Base-by-base conservation (phyloP, 2,888 invertebrate genomes). In the Cephonodes hylas region DNA sequence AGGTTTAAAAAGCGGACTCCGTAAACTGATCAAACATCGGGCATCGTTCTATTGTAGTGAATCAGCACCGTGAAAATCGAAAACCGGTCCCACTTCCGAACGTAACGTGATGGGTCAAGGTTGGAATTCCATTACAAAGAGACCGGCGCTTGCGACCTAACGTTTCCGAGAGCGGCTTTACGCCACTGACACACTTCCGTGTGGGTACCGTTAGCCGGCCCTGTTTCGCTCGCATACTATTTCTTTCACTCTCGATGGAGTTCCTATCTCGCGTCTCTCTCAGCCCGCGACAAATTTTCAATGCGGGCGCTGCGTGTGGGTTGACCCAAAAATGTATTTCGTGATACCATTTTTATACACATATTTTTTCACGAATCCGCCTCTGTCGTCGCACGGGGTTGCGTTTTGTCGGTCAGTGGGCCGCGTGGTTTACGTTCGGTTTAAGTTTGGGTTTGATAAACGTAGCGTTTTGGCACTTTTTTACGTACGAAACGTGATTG, bases 131-230 rank as follows among this genome's bases (percentile, higher is more conserved):
- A 75, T 71, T 70, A 69, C 64, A 68, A 67, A 58, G 60, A 44
- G 61, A 58, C 59, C 60, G 81, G 73, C 80, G 77, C 70, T 87
- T 91, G 80, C 84, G 83, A 77, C 88, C 80, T 79, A 77, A 74
- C 76, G 75, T 68, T 72, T 73, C 72, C 76, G 73, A 72, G 73
- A 73, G 69, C 60, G 70, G 73, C 74, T 88, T 87, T 88, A 91
- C 89, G 91, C 91, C 84, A 91, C 89, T 93, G 92, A 93, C 93
- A 93, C 85, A 93, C 91, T 91, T 93, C 91, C 89, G 86, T 81
- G 81, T 81, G 84, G 70, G 83, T 90, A 91, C 93, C 93, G 93
- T 93, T 93, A 93, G 81, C 70, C 86, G 92, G 85, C 91, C 89
- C 89, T 83, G 84, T 90, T 90, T 85, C 72, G 79, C 74, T 70